phyloP scores from a whole-genome alignment of 2,888 invertebrate species.

The Dermolepida albohirtum region DNA sequence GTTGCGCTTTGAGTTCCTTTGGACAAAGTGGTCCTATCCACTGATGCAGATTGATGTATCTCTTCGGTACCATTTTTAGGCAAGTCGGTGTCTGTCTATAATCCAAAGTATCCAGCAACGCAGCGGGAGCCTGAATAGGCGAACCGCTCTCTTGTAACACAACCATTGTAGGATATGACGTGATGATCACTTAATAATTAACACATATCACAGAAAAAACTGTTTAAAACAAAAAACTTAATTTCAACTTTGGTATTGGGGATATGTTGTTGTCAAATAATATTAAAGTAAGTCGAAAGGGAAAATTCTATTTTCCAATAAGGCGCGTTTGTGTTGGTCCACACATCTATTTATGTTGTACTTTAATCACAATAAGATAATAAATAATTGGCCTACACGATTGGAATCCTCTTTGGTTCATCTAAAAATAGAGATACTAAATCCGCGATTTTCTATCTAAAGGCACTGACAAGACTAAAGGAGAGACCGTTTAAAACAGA shows the following conservation, averaged over 20 bases:
- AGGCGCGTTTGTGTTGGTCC: slow-evolving; percentile 41
- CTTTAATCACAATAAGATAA: slow-evolving; percentile 39
- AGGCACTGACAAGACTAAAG: slow-evolving; percentile 40
- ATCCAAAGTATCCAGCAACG: slow-evolving; percentile 75
- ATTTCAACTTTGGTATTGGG: slow-evolving; percentile 23
- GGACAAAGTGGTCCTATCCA: slow-evolving; percentile 86
- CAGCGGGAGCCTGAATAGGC: slow-evolving; percentile 71
- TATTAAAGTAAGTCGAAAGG: background rate
- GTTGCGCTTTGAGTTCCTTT: slow-evolving; percentile 85
- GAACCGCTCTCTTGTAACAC: slow-evolving; percentile 80
- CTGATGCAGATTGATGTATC: slow-evolving; percentile 91
- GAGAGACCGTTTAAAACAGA: slow-evolving; percentile 26
- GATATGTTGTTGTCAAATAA: slow-evolving; percentile 35
- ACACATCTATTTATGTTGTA: slow-evolving; percentile 39
- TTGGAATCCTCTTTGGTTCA: slow-evolving; percentile 30
- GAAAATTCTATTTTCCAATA: slow-evolving; percentile 9
- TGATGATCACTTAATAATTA: slow-evolving; percentile 40
- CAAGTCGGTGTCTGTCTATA: slow-evolving; percentile 86
- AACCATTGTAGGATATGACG: slow-evolving; percentile 68
- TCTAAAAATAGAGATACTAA: slow-evolving; percentile 33
- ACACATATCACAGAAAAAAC: slow-evolving; percentile 42
- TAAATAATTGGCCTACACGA: slow-evolving; percentile 12
- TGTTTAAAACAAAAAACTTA: slow-evolving; percentile 26
- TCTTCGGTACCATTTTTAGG: slow-evolving; percentile 90
- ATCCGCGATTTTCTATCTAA: slow-evolving; percentile 33